Evolutionary conservation across 2,113 vertebrate genomes (phyloP).

Genomic region (Psettodes erumei): DNA sequence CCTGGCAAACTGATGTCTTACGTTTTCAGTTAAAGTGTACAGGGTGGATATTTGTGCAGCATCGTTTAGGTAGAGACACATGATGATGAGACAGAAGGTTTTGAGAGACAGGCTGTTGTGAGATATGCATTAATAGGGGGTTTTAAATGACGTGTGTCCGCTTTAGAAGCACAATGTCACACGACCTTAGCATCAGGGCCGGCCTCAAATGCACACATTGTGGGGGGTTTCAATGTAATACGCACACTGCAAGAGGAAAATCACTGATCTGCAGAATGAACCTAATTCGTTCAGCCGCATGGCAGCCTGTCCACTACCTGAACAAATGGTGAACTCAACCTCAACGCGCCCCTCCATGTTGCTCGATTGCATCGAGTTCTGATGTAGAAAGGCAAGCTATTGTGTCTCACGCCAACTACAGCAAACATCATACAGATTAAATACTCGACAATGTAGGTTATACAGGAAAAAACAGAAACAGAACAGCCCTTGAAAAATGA

Average conservation of each 20-base stretch:
- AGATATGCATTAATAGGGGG: background rate
- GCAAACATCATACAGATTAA: background rate
- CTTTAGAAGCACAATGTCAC: constrained; percentile 71
- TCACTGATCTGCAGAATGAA: constrained; percentile 1
- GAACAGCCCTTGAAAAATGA: background rate
- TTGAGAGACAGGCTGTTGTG: background rate
- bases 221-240: too few species aligned
- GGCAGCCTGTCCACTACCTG: constrained; percentile 30
- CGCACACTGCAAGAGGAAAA: background rate
- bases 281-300: constrained; percentile 32
- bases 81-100: accelerated
- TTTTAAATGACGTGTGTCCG: constrained; percentile 63
- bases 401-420: background rate
- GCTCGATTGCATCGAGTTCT: too few species aligned
- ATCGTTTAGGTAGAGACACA: background rate
- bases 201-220: constrained; percentile 35
- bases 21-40: accelerated
- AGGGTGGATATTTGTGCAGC: background rate
- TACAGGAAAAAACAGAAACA: background rate
- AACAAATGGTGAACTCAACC: constrained; percentile 13
- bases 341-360: background rate
- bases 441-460: accelerated
- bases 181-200: constrained; percentile 70
- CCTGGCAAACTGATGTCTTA: background rate
- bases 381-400: too few species aligned